phyloP scores from a whole-genome alignment of 2,113 vertebrate species.

The Notarius quadriscutis region DNA sequence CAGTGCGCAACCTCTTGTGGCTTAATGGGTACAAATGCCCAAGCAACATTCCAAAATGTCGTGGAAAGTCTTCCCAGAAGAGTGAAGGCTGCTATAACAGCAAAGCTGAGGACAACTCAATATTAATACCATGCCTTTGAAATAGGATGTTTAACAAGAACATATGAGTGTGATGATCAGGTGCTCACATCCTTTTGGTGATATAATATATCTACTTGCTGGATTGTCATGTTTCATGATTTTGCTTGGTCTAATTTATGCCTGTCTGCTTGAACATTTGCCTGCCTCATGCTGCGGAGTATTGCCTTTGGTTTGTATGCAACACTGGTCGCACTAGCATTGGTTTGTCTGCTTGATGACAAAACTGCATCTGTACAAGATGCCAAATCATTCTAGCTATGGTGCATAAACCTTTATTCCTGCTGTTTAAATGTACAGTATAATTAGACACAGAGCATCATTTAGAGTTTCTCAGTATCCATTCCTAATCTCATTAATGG shows the following conservation, averaged over 20 bases:
- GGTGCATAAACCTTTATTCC: conserved; percentile 2
- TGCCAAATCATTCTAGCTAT: neutral
- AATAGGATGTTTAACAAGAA: neutral
- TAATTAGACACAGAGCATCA: neutral
- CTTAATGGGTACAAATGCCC: too few relatives aligned
- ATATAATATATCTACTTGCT: neutral
- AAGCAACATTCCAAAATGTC: too few relatives aligned
- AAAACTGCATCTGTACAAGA: neutral
- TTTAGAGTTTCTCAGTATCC: neutral
- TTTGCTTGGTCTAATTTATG: neutral
- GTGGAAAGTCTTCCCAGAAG: too few relatives aligned
- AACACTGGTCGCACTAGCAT: neutral
- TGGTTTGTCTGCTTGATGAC: neutral
- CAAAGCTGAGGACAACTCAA: neutral
- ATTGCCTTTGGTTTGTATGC: neutral
- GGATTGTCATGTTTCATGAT: neutral
- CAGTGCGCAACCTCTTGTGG: too few relatives aligned
- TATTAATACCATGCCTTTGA: neutral
- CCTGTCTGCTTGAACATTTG: neutral
- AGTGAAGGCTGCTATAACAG: too few relatives aligned
- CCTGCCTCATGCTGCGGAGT: neutral
- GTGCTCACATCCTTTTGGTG: too few relatives aligned
- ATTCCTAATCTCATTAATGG: neutral
- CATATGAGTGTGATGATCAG: neutral
- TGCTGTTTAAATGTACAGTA: neutral